phyloP scores from a whole-genome alignment of 2,113 vertebrate species.

The Nibea albiflora region DNA sequence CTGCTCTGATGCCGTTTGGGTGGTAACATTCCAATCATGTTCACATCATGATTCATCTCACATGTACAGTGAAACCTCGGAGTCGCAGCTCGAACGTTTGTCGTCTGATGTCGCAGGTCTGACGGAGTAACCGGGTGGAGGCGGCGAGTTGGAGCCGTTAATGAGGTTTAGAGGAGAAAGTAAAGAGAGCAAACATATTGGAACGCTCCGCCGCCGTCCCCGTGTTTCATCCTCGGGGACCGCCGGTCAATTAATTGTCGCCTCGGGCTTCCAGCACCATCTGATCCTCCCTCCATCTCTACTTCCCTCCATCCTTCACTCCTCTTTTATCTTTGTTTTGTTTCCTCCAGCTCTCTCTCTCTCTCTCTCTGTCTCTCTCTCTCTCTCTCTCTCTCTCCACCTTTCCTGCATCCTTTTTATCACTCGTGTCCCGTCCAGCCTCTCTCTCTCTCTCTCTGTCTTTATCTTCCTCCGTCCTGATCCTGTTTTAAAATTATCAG shows the following conservation, averaged over 20 bases:
- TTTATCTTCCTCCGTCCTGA: not conserved
- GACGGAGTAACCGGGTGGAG: slow-evolving; percentile 8
- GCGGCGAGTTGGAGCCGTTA: slow-evolving; percentile 12
- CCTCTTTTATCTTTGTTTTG: not conserved
- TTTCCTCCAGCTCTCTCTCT: not conserved
- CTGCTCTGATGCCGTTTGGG: not conserved
- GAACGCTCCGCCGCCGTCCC: slow-evolving; percentile 13
- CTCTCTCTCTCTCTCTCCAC: not conserved
- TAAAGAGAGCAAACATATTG: slow-evolving; percentile 31
- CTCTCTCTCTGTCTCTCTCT: not conserved
- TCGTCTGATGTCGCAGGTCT: not conserved
- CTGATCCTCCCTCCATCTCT: not conserved
- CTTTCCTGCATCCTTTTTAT: not conserved
- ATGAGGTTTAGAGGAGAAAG: slow-evolving; percentile 45
- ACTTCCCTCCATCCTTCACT: not conserved
- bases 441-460: not conserved
- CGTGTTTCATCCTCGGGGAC: slow-evolving; percentile 12
- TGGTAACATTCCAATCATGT: not conserved
- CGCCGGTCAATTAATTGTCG: slow-evolving; percentile 7
- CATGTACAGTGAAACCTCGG: not conserved
- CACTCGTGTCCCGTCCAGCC: not conserved
- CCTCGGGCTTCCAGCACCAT: not conserved
- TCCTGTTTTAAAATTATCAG: not conserved
- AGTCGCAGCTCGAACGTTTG: not conserved
- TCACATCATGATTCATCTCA: not conserved